These are phyloP conservation scores for Calyptommatus sinebrachiatus DNA, from an alignment of 2,113 vertebrate species.

Conservation along the genomic window DNA sequence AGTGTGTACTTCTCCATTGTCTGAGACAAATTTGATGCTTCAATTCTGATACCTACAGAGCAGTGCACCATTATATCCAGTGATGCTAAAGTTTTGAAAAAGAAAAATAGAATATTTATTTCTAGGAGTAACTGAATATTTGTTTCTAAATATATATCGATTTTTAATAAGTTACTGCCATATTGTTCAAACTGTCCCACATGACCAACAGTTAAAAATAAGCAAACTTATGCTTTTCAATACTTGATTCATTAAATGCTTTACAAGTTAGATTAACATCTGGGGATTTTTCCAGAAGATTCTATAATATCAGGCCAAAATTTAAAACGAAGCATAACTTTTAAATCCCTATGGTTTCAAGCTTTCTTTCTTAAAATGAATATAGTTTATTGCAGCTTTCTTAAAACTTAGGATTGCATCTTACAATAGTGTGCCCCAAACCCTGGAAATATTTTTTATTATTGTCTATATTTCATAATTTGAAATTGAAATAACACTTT, in stretches of 20 bases:
- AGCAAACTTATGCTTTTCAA: not conserved
- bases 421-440: not conserved
- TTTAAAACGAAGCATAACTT: not conserved
- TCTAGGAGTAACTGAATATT: not conserved
- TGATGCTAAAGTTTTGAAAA: too few relatives aligned
- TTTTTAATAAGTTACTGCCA: too few relatives aligned
- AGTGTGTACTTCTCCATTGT: too few relatives aligned
- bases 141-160: not conserved
- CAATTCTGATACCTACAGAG: too few relatives aligned
- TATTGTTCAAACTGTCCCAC: too few relatives aligned
- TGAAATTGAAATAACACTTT: not conserved
- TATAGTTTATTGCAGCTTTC: not conserved
- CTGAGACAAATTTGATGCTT: too few relatives aligned
- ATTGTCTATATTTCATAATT: not conserved
- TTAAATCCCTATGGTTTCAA: not conserved
- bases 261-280: not conserved
- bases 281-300: not conserved
- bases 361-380: not conserved
- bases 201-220: not conserved
- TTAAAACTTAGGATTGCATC: not conserved
- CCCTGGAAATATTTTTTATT: slow-evolving; percentile 9
- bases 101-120: too few relatives aligned
- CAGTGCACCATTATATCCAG: too few relatives aligned
- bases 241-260: not conserved
- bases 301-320: not conserved